Conservation (phyloP, 1,140 invertebrate genomes). For the Penaeus chinensis region DNA sequence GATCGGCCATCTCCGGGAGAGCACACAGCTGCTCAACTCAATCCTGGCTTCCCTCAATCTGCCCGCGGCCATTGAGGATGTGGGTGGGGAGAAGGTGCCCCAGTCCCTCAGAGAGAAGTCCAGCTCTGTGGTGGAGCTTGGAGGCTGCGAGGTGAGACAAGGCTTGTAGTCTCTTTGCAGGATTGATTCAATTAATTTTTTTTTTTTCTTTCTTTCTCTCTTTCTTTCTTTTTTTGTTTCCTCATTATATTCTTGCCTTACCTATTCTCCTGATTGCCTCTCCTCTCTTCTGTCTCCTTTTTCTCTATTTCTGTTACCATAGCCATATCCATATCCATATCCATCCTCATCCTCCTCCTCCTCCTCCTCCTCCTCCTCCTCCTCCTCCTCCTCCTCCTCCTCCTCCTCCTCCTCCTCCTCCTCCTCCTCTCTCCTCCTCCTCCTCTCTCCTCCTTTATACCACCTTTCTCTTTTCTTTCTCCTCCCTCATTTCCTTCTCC, state of each 20-base stretch:
- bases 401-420: no score
- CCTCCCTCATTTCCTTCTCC: no score
- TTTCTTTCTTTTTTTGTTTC: not conserved
- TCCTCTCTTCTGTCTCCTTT: no score
- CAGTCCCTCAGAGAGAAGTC: slow-evolving; percentile 92
- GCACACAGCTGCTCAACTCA: slow-evolving; percentile 90
- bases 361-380: no score
- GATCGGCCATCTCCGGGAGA: slow-evolving; percentile 84
- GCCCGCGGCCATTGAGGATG: slow-evolving; percentile 95
- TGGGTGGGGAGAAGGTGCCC: slow-evolving; percentile 81
- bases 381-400: no score
- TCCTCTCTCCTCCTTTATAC: not conserved
- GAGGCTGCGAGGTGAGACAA: slow-evolving; percentile 72
- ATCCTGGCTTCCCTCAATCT: slow-evolving; percentile 94
- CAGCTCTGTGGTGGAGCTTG: slow-evolving; percentile 76
- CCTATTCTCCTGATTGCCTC: no score
- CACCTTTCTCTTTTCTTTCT: no score
- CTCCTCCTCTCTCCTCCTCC: no score
- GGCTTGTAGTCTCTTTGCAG: not conserved
- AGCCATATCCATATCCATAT: no score
- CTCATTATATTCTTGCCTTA: no score
- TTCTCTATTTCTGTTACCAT: no score
- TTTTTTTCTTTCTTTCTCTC: not conserved
- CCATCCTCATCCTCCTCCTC: no score
- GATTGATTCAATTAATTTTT: not conserved